Conservation (phyloP, 1,140 invertebrate genomes). For the Cepaea nemoralis region DNA sequence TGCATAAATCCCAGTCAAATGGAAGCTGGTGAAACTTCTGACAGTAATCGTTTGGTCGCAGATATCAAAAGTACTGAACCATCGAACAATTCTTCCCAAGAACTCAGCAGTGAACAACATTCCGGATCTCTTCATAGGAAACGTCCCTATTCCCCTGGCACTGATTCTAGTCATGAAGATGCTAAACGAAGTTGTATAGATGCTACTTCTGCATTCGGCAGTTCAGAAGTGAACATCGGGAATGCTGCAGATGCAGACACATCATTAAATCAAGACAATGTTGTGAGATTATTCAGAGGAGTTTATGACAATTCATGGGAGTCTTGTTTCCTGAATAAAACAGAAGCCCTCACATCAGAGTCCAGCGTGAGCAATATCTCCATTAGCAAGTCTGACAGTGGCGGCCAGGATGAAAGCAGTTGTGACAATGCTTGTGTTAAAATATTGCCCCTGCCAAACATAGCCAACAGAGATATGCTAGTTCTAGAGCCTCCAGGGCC, state of each 20-base stretch:
- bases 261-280: background rate
- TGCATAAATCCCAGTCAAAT: too few species aligned
- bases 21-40: too few species aligned
- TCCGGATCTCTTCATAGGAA: background rate
- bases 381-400: background rate
- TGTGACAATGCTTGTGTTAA: slow-evolving; percentile 44
- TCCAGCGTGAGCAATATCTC: background rate
- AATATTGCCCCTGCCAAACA: slow-evolving; percentile 50
- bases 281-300: background rate
- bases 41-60: too few species aligned
- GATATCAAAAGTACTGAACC: too few species aligned
- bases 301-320: background rate
- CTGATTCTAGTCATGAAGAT: background rate
- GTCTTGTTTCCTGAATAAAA: background rate
- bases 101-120: background rate
- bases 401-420: background rate
- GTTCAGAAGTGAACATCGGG: background rate
- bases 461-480: slow-evolving; percentile 42
- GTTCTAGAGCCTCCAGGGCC: slow-evolving; percentile 34
- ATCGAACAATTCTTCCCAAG: background rate
- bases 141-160: background rate
- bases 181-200: background rate
- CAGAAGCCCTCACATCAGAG: background rate
- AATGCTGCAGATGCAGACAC: background rate
- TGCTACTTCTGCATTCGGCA: background rate